Evolutionary conservation across 1,140 invertebrate species (phyloP), one percentile per base, ranked within the genome.

Genomic region (Orius insidiosus): DNA sequence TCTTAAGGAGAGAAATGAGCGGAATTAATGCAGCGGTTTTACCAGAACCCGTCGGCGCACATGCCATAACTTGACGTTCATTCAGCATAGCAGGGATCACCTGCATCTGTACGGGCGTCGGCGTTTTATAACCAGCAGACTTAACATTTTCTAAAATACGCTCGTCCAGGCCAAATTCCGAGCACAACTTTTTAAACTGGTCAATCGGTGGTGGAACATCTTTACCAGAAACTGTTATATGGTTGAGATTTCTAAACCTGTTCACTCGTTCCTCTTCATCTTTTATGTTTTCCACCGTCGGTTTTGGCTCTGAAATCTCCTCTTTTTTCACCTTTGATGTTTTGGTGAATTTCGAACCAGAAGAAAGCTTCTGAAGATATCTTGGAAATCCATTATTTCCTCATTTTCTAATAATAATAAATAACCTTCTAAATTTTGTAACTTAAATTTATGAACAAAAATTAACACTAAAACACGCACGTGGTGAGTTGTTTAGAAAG

Each of bases 81-180:
- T 78, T 65, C 38, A 94, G 59, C 76, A 97, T 79, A 33, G 83
- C 70, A 10, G 94, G 87, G 51, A 96, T 73, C 0, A 86, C 80
- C 67, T 97, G 92, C 72, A 89, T 85, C 66, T 98, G 94, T 56
- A 98, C 83, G 0, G 90, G 78, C 5, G 94, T 96, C 7, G 93
- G 93, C 46, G 69, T 65, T 1, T 59, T 58, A 57, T 93, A 96
- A 0, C 80, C 78, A 58, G 75, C 76, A 18, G 69, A 66, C 16
- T 60, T 63, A 1, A 96, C 66, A 59, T 90, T 95, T 33, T 78
- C 59, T 9, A 84, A 59, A 0, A 96, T 58, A 40, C 68, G 63
- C 24, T 68, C 53, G 6, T 65, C 57, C 9, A 90, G 60, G 48
- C 71, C 61, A 55, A 74, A 79, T 3, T 56, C 51, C 5, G 54